Evolutionary conservation across 2,113 vertebrate genomes (phyloP), one percentile per base, ranked within the genome.

Genomic region (Calyptommatus sinebrachiatus): DNA sequence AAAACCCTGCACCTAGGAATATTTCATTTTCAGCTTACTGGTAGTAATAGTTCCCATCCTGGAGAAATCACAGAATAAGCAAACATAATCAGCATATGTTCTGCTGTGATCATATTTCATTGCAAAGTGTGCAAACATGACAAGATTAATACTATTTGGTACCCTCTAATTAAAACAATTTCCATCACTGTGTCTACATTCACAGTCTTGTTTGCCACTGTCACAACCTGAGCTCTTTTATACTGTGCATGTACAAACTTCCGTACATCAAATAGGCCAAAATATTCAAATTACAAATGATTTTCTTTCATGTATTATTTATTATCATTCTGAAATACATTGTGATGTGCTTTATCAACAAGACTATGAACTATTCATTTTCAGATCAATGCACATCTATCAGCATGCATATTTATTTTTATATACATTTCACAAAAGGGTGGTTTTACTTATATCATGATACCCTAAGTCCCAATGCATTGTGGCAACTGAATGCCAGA

Each of bases 321-420:
- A 66, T 77, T 50, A 66, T n/a, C 45, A 21, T 24, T 67, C 10
- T 67, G 22, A 29, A 57, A 29, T 60, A 62, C 65, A 31, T 29
- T 78, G 22, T 57, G 21, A 8, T 16, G 88, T 83, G 57, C 85
- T 88, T 89, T 70, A 53, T 73, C 70, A 84, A 83, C 60, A 85
- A 82, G 83, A 84, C 46, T 35, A 1, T 41, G 46, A 11, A 28
- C 18, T 71, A 28, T 1, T 62, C 7, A 76, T 60, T 81, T 60
- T 35, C 46, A 48, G 21, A 87, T 60, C 6, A 87, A n/a, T 82
- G 16, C 20, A 57, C 3, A 60, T 11, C 26, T 83, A 31, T 75
- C 80, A 83, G 83, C 85, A 76, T 16, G 75, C 76, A 73, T 28
- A 1, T 86, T 12, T 76, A 41, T 76, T 20, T 22, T 90, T 86